phyloP scores from a whole-genome alignment of 2,888 invertebrate genomes.

The Phrixothrix hirtus region DNA sequence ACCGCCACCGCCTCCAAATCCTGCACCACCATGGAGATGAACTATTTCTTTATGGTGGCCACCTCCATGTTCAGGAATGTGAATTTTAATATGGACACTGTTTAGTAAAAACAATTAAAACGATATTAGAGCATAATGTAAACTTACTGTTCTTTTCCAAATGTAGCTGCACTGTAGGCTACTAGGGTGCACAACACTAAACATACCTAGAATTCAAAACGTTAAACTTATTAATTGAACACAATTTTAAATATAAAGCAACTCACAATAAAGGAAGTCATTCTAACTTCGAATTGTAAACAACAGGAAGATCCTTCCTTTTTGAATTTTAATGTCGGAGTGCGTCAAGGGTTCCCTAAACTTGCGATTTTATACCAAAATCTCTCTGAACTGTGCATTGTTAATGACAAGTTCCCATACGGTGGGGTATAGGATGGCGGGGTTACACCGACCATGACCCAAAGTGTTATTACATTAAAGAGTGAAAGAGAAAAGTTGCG shows the following conservation, averaged over 20 bases:
- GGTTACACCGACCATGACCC: constrained; percentile 37
- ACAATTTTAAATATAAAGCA: too few relatives aligned
- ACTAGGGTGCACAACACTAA: constrained; percentile 38
- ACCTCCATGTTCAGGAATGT: constrained; percentile 59
- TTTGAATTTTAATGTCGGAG: constrained; percentile 27
- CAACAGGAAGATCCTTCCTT: constrained; percentile 25
- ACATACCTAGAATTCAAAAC: constrained; percentile 34
- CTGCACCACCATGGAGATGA: constrained; percentile 39
- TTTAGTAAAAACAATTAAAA: constrained; percentile 26
- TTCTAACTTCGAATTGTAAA: too few relatives aligned
- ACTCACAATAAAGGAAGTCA: too few relatives aligned
- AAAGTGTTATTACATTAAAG: constrained; percentile 29
- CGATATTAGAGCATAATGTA: too few relatives aligned
- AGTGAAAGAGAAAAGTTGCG: constrained; percentile 38
- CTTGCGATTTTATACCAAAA: constrained; percentile 35
- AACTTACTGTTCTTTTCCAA: constrained; percentile 49
- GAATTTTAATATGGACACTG: constrained; percentile 63
- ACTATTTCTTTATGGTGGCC: constrained; percentile 54
- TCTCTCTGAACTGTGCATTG: constrained; percentile 24
- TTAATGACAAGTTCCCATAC: constrained; percentile 22
- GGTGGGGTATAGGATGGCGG: constrained; percentile 33
- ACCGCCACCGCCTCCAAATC: constrained; percentile 18
- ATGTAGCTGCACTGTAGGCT: constrained; percentile 37
- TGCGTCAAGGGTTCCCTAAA: constrained; percentile 26
- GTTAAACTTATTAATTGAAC: too few relatives aligned